Percentiles rank a stretch among this genome's conserved stretches.
Conservation (phyloP, 2,797 vertebrate species). For the Psittacula echo region DNA sequence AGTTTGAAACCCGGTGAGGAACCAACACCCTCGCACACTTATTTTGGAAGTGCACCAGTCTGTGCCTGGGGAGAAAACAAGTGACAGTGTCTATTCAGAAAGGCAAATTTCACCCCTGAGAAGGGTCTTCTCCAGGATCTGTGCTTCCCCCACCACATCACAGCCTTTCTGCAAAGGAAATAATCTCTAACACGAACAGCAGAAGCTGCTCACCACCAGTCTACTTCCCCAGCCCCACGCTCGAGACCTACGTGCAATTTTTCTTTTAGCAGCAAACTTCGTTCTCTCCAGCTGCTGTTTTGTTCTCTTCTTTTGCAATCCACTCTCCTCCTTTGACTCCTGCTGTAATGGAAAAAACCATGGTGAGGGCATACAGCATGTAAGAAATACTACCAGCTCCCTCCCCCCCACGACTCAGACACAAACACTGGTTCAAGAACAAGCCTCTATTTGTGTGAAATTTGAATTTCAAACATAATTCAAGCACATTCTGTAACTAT, state of each 20-base stretch:
- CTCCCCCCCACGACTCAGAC: not conserved
- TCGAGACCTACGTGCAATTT: slow-evolving; percentile 81
- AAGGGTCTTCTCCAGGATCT: not conserved
- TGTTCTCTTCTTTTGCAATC: slow-evolving; percentile 74
- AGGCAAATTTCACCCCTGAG: not conserved
- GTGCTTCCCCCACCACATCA: not conserved
- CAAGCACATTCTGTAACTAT: slow-evolving; percentile 69
- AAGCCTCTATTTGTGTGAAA: slow-evolving; percentile 52
- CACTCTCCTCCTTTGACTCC: slow-evolving; percentile 77
- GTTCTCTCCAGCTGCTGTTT: slow-evolving; percentile 74
- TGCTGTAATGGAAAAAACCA: slow-evolving; percentile 72
- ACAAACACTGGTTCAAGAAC: slow-evolving; percentile 53
- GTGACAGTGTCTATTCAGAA: not conserved
- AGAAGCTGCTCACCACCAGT: not conserved
- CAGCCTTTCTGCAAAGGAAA: slow-evolving; percentile 20
- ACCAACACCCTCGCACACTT: not conserved
- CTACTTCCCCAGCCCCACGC: not conserved
- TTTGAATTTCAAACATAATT: slow-evolving; percentile 71
- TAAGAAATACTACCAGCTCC: slow-evolving; percentile 28
- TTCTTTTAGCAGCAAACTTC: slow-evolving; percentile 78
- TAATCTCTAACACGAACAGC: not conserved
- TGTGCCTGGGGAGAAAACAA: not conserved
- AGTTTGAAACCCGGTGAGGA: not conserved
- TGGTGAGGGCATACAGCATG: slow-evolving; percentile 34
- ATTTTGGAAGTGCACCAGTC: not conserved